These are phyloP conservation scores for Chrysomallon squamiferum DNA, from an alignment of 1,140 invertebrate genomes.

Conservation along the genomic window DNA sequence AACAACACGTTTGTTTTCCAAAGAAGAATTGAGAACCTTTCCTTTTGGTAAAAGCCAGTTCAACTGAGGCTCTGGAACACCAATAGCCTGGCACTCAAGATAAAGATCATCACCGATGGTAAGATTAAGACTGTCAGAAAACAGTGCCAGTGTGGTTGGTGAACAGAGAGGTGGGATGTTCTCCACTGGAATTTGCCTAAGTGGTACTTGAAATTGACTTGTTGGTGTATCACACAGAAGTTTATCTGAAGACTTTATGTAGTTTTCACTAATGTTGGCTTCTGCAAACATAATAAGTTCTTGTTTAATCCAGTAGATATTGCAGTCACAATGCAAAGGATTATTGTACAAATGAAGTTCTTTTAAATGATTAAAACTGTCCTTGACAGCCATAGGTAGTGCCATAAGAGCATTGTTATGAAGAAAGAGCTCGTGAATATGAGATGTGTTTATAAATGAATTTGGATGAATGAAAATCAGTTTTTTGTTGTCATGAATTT, in stretches of 20 bases:
- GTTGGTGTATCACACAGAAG: constrained; percentile 52
- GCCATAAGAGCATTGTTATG: constrained; percentile 61
- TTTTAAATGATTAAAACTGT: constrained; percentile 41
- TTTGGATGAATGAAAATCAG: constrained; percentile 62
- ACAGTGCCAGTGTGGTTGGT: constrained; percentile 54
- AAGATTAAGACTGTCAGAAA: constrained; percentile 49
- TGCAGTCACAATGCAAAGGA: constrained; percentile 66
- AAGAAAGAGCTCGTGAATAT: constrained; percentile 56
- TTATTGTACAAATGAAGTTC: constrained; percentile 63
- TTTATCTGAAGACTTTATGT: constrained; percentile 49
- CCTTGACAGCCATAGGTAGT: constrained; percentile 48
- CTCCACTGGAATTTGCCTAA: constrained; percentile 49
- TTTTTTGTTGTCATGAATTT: constrained; percentile 60
- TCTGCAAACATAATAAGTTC: constrained; percentile 58
- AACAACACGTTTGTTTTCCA: constrained; percentile 32
- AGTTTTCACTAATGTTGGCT: constrained; percentile 40
- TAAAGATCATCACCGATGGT: constrained; percentile 61
- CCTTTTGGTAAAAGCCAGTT: constrained; percentile 64
- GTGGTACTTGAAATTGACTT: constrained; percentile 26
- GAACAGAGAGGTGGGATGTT: constrained; percentile 52
- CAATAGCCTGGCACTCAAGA: constrained; percentile 64
- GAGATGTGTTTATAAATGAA: constrained; percentile 58
- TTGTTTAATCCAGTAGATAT: constrained; percentile 62
- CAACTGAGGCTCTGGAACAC: constrained; percentile 60
- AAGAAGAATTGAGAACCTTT: constrained; percentile 41